A percentile compares a stretch with the other conserved stretches of the same genome.
These are phyloP conservation scores for Drosophila kepulauana DNA, from an alignment of 1,140 invertebrate genomes.

Conservation along the genomic window DNA sequence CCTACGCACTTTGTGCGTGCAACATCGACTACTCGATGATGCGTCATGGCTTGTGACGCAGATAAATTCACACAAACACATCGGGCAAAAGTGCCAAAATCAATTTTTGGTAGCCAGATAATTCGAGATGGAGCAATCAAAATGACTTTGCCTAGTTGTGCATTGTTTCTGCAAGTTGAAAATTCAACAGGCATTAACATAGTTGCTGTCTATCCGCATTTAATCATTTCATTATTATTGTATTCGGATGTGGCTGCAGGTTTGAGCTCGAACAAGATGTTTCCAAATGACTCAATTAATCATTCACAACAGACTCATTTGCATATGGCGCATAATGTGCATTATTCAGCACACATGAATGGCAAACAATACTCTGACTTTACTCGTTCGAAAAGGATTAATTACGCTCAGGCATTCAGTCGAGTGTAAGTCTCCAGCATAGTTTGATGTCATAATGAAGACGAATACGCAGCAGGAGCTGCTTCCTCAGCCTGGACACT, in stretches of 20 bases:
- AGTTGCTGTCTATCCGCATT: constrained; percentile 6
- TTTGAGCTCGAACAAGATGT: constrained; percentile 22
- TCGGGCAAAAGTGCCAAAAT: not conserved
- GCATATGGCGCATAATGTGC: constrained; percentile 32
- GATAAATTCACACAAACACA: not conserved
- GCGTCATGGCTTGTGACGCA: not conserved
- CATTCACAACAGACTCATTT: constrained; percentile 36
- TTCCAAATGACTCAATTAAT: constrained; percentile 41
- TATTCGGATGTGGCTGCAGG: constrained; percentile 4
- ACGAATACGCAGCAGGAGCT: not conserved
- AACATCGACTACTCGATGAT: not conserved
- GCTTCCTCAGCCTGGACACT: not conserved
- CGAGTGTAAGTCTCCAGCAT: not conserved
- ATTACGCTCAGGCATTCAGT: not conserved
- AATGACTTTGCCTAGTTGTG: not conserved
- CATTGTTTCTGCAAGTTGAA: not conserved
- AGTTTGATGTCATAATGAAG: constrained; percentile 10
- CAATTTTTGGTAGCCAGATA: constrained; percentile 12
- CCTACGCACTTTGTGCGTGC: constrained; percentile 38
- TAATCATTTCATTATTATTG: constrained; percentile 13
- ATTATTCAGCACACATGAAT: not conserved
- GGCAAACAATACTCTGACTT: constrained; percentile 3
- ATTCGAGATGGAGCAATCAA: too few relatives aligned
- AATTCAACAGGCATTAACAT: not conserved
- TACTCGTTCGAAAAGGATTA: not conserved